phyloP scores from a whole-genome alignment of 2,113 vertebrate genomes.

The Halcyon malimbica region DNA sequence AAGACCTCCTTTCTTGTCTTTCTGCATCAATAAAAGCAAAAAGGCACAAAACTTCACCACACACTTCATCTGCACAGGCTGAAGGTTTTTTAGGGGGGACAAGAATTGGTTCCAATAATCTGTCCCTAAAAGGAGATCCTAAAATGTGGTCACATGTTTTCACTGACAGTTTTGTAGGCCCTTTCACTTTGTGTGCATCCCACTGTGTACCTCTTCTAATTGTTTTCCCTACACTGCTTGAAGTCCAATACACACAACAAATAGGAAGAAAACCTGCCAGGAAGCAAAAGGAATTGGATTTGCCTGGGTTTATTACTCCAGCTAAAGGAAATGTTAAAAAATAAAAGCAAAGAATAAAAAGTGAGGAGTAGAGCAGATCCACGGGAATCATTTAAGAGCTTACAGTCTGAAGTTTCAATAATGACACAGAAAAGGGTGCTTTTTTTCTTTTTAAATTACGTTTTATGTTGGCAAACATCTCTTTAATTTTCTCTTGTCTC shows the following conservation, averaged over 20 bases:
- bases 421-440: not conserved
- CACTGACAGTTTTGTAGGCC: not conserved
- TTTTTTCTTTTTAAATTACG: slow-evolving; percentile 32
- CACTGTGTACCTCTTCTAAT: not conserved
- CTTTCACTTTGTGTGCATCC: not conserved
- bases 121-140: not conserved
- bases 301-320: slow-evolving; percentile 5
- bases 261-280: not conserved
- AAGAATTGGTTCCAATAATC: not conserved
- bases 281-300: not conserved
- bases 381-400: slow-evolving; percentile 2
- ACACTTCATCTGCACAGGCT: accelerated
- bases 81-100: not conserved
- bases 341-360: slow-evolving; percentile 9
- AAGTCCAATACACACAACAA: not conserved
- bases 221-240: not conserved
- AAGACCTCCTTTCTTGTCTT: not conserved
- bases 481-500: slow-evolving; percentile 50
- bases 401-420: slow-evolving; percentile 21
- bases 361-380: not conserved
- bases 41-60: not conserved
- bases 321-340: slow-evolving; percentile 29
- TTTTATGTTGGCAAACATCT: slow-evolving; percentile 25
- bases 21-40: not conserved
- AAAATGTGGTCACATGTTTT: not conserved